A percentile compares a stretch with the other conserved stretches of the same genome.
phyloP scores from a whole-genome alignment of 2,113 vertebrate genomes.

The Heteronetta atricapilla region DNA sequence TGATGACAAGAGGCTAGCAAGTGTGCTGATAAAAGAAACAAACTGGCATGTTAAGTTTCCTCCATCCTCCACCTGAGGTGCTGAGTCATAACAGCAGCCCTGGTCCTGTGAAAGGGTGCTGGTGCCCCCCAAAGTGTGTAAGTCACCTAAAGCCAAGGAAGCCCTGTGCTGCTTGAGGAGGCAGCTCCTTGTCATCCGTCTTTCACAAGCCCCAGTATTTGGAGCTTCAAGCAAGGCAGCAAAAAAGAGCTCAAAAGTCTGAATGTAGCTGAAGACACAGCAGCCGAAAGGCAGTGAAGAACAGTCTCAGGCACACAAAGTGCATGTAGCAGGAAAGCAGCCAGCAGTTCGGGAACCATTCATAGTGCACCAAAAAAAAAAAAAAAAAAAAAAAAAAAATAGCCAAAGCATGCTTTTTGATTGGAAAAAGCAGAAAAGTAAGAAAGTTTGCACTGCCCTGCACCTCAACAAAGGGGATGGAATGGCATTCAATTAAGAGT shows the following conservation, averaged over 20 bases:
- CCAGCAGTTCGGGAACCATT: slow-evolving; percentile 34
- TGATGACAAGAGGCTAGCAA: slow-evolving; percentile 36
- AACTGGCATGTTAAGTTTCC: background rate
- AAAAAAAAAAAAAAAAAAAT: background rate
- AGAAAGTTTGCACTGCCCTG: background rate
- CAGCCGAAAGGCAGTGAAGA: slow-evolving; percentile 34
- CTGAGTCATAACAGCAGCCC: background rate
- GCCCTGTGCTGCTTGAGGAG: background rate
- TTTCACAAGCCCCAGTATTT: background rate
- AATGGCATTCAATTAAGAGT: slow-evolving; percentile 72
- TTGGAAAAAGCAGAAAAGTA: background rate
- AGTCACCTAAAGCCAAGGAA: background rate
- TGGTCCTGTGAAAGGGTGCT: rapidly evolving
- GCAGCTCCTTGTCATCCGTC: background rate
- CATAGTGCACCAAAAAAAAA: background rate
- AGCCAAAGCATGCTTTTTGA: background rate
- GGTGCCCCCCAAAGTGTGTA: background rate
- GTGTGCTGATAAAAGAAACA: background rate
- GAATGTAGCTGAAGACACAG: background rate
- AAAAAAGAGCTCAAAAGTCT: background rate
- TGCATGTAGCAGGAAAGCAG: background rate
- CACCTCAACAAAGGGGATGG: slow-evolving; percentile 33
- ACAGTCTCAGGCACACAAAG: background rate
- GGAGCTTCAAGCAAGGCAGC: background rate
- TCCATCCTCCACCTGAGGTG: background rate